Conservation (phyloP, 2,888 invertebrate species). For the Drosophila flavopinicola region DNA sequence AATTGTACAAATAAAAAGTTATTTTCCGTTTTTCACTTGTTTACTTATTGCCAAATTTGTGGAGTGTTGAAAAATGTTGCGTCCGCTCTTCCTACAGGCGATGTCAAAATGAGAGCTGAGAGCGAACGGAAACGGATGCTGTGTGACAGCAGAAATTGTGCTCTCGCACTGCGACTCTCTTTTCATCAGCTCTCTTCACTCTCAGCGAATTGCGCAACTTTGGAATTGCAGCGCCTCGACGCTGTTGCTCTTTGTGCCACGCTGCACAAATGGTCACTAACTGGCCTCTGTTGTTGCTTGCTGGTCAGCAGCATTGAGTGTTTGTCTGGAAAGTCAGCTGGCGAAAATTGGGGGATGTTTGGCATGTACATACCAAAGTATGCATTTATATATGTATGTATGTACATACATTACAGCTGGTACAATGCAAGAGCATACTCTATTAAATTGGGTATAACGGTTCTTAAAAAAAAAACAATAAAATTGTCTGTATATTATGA, state of each 20-base stretch:
- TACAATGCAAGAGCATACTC: background rate
- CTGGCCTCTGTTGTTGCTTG: constrained; percentile 21
- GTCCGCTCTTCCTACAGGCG: constrained; percentile 45
- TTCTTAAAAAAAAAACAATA: background rate
- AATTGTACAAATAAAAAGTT: constrained; percentile 13
- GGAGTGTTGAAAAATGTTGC: constrained; percentile 43
- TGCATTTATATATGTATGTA: background rate
- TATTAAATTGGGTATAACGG: background rate
- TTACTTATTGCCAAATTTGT: constrained; percentile 54
- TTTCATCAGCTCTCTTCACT: constrained; percentile 11
- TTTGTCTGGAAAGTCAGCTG: constrained; percentile 40
- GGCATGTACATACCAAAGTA: constrained; percentile 3
- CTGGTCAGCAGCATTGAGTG: constrained; percentile 44
- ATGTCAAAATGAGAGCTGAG: constrained; percentile 53
- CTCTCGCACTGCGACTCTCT: constrained; percentile 17
- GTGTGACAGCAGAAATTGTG: constrained; percentile 16
- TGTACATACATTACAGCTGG: background rate
- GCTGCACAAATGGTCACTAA: constrained; percentile 70
- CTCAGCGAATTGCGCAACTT: constrained; percentile 65
- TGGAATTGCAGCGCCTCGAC: constrained; percentile 36
- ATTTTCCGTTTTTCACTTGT: constrained; percentile 45
- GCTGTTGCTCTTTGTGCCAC: constrained; percentile 38
- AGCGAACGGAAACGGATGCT: constrained; percentile 51
- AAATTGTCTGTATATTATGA: no score
- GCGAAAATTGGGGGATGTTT: constrained; percentile 28